Evolutionary conservation across 2,888 invertebrate genomes (phyloP).

Genomic region (Dryocosmus kuriphilus): DNA sequence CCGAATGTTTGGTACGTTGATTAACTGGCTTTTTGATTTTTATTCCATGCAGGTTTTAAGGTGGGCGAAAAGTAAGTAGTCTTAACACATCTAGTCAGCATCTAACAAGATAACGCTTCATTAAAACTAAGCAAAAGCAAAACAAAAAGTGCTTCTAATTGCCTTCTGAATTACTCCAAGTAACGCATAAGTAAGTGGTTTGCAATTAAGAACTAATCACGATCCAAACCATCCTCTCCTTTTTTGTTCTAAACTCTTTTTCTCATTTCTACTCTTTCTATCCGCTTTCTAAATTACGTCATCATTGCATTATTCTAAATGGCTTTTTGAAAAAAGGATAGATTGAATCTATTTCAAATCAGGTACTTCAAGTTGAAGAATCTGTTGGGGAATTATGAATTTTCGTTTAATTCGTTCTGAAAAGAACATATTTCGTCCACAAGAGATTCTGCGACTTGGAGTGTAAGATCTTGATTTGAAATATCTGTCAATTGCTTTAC

Average conservation of each 20-base stretch:
- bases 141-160: slow-evolving; percentile 60
- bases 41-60: slow-evolving; percentile 68
- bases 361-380: too few relatives aligned
- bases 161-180: slow-evolving; percentile 59
- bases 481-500: too few relatives aligned
- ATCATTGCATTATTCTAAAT: not conserved
- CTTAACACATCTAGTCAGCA: slow-evolving; percentile 72
- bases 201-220: slow-evolving; percentile 13
- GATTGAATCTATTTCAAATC: too few relatives aligned
- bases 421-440: too few relatives aligned
- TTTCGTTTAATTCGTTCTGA: too few relatives aligned
- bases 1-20: slow-evolving; percentile 1
- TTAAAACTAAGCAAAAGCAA: slow-evolving; percentile 61
- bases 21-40: slow-evolving; percentile 63
- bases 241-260: not conserved
- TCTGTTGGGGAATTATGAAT: too few relatives aligned
- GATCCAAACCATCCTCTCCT: not conserved
- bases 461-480: too few relatives aligned
- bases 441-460: too few relatives aligned
- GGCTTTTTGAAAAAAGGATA: too few relatives aligned
- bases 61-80: slow-evolving; percentile 68
- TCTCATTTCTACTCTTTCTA: not conserved
- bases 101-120: slow-evolving; percentile 70
- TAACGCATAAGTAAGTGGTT: slow-evolving; percentile 55
- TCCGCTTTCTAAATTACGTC: not conserved